These are phyloP conservation scores for Eucriotettix oculatus DNA, from an alignment of 2,888 invertebrate genomes.

Conservation along the genomic window DNA sequence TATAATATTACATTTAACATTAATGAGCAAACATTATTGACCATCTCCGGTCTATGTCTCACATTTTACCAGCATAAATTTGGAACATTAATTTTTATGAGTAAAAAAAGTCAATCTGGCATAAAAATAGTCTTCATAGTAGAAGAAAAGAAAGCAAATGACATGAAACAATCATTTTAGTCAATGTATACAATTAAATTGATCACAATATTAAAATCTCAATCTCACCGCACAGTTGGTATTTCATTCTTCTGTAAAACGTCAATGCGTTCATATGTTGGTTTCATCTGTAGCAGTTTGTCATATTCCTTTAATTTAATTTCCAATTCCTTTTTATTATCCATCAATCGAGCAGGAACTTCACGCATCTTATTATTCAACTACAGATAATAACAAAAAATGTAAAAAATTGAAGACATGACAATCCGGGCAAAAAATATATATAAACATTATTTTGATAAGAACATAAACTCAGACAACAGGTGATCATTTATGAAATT, in stretches of 20 bases:
- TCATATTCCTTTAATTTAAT: slow-evolving; percentile 48
- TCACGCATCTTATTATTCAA: slow-evolving; percentile 48
- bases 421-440: not conserved
- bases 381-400: slow-evolving; percentile 17
- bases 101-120: too few relatives aligned
- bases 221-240: slow-evolving; percentile 33
- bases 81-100: too few relatives aligned
- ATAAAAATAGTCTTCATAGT: not conserved
- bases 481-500: too few relatives aligned
- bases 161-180: not conserved
- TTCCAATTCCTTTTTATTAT: slow-evolving; percentile 42
- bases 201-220: not conserved
- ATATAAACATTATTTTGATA: too few relatives aligned
- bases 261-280: slow-evolving; percentile 45
- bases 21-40: too few relatives aligned
- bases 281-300: slow-evolving; percentile 48
- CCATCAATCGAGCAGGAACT: slow-evolving; percentile 46
- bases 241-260: slow-evolving; percentile 44
- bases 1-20: too few relatives aligned
- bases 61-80: too few relatives aligned
- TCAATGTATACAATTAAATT: too few relatives aligned
- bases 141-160: not conserved
- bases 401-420: not conserved
- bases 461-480: too few relatives aligned
- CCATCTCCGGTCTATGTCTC: too few relatives aligned